Base-by-base conservation (phyloP, 2,888 invertebrate species). In the Serripes groenlandicus region DNA sequence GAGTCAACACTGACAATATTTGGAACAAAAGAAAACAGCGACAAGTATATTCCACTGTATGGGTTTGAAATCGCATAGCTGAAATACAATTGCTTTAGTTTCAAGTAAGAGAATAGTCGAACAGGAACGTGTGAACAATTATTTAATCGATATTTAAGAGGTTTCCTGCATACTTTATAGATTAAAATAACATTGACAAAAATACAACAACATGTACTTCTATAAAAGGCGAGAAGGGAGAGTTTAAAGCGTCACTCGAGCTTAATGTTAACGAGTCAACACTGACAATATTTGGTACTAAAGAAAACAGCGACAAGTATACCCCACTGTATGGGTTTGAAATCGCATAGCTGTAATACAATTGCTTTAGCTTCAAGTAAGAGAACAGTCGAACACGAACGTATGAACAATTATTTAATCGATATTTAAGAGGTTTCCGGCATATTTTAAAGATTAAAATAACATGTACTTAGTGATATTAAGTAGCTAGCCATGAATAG, bases 271-370 rank as follows among this genome's bases (percentile, higher is more conserved):
- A 52, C 35, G 80, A 75, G 2, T 52, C 60, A 5, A 37, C 35
- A 0, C 5, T 82, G 3, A 37, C 71, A 1, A 71, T 82, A 15
- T 82, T 64, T 52, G 82, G 82, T 4, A 64, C 75, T 18, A 74
- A 62, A 23, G 62, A 74, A 62, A 64, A 23, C 3, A 30, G 62
- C 26, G 49, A 62, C 52, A 74, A 62, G 18, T 62, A 30, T 52
- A 49, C 23, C n/a, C 62, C 62, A 30, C 32, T 81, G n/a, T 69
- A 76, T 18, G 34, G 49, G 1, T 81, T 68, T 66, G 54, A 71
- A 58, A 58, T 68, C 35, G 49, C 35, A 23, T 81, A 70, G 56
- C n/a, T n/a, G n/a, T n/a, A n/a, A n/a, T n/a, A n/a, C n/a, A n/a
- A n/a, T n/a, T n/a, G n/a, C n/a, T n/a, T n/a, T n/a, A n/a, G n/a